These are phyloP conservation scores for Cathartes aura DNA, from an alignment of 2,113 vertebrate genomes.

Conservation along the genomic window DNA sequence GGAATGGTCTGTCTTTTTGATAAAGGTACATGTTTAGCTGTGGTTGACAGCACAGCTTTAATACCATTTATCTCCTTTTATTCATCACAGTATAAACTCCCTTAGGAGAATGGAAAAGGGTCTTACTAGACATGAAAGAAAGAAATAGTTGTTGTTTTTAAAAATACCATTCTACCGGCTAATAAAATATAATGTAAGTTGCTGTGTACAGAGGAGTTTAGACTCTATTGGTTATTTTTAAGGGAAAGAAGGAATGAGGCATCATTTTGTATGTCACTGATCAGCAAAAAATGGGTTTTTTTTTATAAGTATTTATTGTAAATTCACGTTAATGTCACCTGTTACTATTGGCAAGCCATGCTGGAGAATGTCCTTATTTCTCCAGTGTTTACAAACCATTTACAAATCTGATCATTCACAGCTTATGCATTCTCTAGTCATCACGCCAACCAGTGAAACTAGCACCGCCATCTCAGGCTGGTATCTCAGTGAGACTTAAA, in stretches of 20 bases:
- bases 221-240: background rate
- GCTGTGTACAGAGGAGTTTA: background rate
- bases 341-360: background rate
- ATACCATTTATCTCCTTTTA: constrained; percentile 24
- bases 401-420: background rate
- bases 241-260: background rate
- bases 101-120: background rate
- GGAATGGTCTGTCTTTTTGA: constrained; percentile 15
- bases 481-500: background rate
- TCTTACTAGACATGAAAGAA: background rate
- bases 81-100: background rate
- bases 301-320: background rate
- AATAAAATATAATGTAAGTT: constrained; percentile 10
- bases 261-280: background rate
- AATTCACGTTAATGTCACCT: background rate
- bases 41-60: background rate
- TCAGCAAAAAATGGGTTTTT: background rate
- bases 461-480: background rate
- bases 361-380: background rate
- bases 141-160: background rate
- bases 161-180: background rate
- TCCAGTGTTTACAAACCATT: background rate
- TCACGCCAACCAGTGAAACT: background rate
- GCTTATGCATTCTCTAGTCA: background rate
- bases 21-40: constrained; percentile 42